Base-by-base conservation (phyloP, 2,797 vertebrate genomes). In the Microtus californicus region DNA sequence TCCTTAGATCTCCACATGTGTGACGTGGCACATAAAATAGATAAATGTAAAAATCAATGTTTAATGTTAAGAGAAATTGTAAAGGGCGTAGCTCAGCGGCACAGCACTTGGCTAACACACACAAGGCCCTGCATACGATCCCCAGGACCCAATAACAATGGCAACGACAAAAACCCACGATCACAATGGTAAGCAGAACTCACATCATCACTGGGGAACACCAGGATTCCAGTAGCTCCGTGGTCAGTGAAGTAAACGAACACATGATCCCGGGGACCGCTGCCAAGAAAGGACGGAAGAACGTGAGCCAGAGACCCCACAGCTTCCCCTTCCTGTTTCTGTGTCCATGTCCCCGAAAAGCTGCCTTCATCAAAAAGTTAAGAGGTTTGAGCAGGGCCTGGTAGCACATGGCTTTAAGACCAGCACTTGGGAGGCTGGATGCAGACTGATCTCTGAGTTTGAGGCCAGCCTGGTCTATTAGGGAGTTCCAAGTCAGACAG, bases 221-320 rank as follows among this genome's bases (percentile, higher is more conserved):
- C 99, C 98, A 99, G 96, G 78, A 99, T 95, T 61, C 99, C 99
- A 14, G 99, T 99, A 1, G 99, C 99, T 48, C 99, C 99, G 0
- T 99, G 99, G 89, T 99, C 99, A 0, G 99, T 99, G 98, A 99
- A 99, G 98, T 99, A 99, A 90, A 99, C 98, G 83, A 99, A 99
- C 91, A 99, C 99, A 0, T 99, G 99, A 98, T 99, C 99, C 19
- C 99, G 98, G 89, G 99, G 99, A 6, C 99, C 99, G 1, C 99
- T 99, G 98, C 87, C 97, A 97, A 90, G 34, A 98, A 61, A 98
- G n/a, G 5, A 74, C 13, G n/a, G 9, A 0, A 3, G 43, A 6
- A 27, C 29, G n/a, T 63, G 40, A 34, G 43, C 77, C 67, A 29
- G 4, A 11, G 54, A 31, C 0, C 4, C 0, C 25, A 73, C 19